These are phyloP conservation scores for Brachypodius melanocephalos DNA, from an alignment of 2,113 vertebrate species.

Conservation along the genomic window DNA sequence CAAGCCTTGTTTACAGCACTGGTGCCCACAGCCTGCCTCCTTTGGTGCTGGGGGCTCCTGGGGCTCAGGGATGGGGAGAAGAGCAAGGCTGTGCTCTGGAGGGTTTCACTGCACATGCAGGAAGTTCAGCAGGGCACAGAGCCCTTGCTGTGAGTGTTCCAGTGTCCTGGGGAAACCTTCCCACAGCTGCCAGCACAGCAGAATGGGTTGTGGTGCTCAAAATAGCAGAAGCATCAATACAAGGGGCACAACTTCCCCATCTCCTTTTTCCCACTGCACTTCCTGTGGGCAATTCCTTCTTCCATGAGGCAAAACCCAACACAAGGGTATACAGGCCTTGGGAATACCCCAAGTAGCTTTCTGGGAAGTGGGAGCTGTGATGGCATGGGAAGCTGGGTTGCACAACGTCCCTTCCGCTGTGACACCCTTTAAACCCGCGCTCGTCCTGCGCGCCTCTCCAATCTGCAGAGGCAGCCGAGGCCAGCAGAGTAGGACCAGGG, in stretches of 20 bases:
- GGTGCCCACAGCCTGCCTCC: neutral
- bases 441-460: rapidly evolving
- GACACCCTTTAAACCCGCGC: neutral
- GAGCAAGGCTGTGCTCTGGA: neutral
- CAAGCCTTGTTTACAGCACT: neutral
- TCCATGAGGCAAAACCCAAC: neutral
- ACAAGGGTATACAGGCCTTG: rapidly evolving
- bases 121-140: neutral
- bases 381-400: neutral
- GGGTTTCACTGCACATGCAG: neutral
- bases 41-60: neutral
- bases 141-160: neutral
- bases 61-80: neutral
- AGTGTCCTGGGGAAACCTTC: neutral
- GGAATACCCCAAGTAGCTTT: neutral
- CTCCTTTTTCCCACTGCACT: neutral
- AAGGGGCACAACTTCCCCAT: neutral
- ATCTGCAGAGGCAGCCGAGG: neutral
- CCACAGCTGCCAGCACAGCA: neutral
- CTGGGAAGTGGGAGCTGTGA: rapidly evolving
- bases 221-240: neutral
- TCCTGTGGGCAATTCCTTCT: neutral
- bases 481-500: rapidly evolving
- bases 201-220: neutral
- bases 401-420: constrained; percentile 1